These are phyloP conservation scores for Phrynosoma platyrhinos DNA, from an alignment of 2,113 vertebrate species.

Conservation along the genomic window DNA sequence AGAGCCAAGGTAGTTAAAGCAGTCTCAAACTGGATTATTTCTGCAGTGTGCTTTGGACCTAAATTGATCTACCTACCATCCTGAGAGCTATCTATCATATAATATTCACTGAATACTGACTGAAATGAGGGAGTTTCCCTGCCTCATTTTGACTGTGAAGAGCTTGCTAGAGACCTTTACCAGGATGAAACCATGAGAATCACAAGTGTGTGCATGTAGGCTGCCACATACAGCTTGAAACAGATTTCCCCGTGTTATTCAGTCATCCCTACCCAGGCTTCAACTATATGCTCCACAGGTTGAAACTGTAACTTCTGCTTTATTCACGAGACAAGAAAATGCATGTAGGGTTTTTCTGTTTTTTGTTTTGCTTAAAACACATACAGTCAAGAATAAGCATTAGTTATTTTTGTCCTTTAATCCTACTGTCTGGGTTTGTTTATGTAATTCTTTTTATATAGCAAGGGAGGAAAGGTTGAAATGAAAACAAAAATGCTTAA, in stretches of 20 bases:
- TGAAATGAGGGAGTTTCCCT: background rate
- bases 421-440: slow-evolving; percentile 57
- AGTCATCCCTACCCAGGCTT: background rate
- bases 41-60: no score
- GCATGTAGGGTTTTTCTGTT: no score
- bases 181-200: background rate
- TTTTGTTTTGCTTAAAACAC: background rate
- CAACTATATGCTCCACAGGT: background rate
- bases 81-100: no score
- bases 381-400: slow-evolving; percentile 41
- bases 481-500: slow-evolving; percentile 59
- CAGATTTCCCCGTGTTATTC: background rate
- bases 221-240: background rate
- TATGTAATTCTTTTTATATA: slow-evolving; percentile 63
- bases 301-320: background rate
- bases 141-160: background rate
- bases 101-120: background rate
- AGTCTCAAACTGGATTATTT: no score
- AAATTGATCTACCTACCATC: no score
- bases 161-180: background rate
- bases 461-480: slow-evolving; percentile 22
- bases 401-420: slow-evolving; percentile 70
- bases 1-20: no score
- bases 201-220: background rate
- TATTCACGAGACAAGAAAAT: background rate